Evolutionary conservation across 64 coral and sea anemone genomes (phyloP), one percentile per base, ranked within the genome.

Genomic region (Montipora cactus): DNA sequence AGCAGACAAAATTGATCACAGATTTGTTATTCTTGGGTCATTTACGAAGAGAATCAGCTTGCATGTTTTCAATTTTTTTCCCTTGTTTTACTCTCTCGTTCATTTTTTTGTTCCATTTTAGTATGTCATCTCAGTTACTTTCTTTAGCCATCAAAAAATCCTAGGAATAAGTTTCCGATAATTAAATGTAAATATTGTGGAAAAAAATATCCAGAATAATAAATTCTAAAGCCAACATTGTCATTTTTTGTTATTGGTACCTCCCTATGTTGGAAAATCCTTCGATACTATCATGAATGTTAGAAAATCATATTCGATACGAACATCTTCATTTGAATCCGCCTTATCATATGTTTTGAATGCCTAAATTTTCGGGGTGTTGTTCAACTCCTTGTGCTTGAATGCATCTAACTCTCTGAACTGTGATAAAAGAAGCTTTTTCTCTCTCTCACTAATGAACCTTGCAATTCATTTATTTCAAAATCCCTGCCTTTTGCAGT

Each of bases 151-250:
- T 37, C 37, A 57, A 57, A 57, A 57, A 57, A 57, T 3, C 53
- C 1, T 0, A 14, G 14, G 4, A 14, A 64, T 64, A 16, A 8
- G 7, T 64, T 64, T 7, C 14, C 18, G 18, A 23, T 28, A 49
- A 49, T 78, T 14, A 18, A 2, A 18, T 67, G 80, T 66, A 82
- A 82, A 82, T 82, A 82, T 64, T 66, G 14, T 66, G 4, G n/a
- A 37, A 14, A 21, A 64, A 64, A 59, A 46, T 81, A 8, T 47
- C 4, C 53, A 57, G 12, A 37, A 13, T 3, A 82, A 44, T 82
- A 82, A 82, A 82, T 82, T 64, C 14, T 16, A 5, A 82, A 4
- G 11, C 12, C 46, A 44, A 62, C 12, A 44, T 82, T 81, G 20
- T 28, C 5, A 14, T 82, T 55, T 55, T 64, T 44, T 62, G 62